These are phyloP conservation scores for Thera britannica DNA, from an alignment of 2,888 invertebrate genomes.

Conservation along the genomic window DNA sequence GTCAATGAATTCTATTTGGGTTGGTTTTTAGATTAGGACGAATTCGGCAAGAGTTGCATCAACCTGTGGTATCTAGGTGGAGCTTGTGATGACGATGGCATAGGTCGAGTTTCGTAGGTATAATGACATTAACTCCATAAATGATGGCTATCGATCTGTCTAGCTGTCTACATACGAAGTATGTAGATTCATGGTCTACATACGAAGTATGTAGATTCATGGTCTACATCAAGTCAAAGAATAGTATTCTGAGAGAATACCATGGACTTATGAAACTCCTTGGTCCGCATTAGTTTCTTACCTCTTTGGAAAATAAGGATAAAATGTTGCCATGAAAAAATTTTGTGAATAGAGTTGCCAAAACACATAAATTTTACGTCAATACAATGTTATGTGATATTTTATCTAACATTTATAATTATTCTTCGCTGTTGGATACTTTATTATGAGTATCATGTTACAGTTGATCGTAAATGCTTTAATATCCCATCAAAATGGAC, in stretches of 20 bases:
- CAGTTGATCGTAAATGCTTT: slow-evolving; percentile 17
- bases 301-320: too few species aligned
- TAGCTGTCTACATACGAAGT: too few species aligned
- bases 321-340: too few species aligned
- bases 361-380: not conserved
- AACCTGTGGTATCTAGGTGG: slow-evolving; percentile 6
- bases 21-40: slow-evolving; percentile 22
- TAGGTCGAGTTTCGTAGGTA: not conserved
- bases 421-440: not conserved
- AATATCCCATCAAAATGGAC: slow-evolving; percentile 20
- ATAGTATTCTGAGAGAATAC: too few species aligned
- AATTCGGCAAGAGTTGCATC: slow-evolving; percentile 21
- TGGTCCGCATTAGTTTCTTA: too few species aligned
- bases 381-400: slow-evolving; percentile 12
- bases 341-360: too few species aligned
- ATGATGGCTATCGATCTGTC: not conserved
- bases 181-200: too few species aligned
- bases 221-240: too few species aligned
- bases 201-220: too few species aligned
- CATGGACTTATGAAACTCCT: too few species aligned
- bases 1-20: slow-evolving; percentile 35
- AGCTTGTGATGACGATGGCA: slow-evolving; percentile 5
- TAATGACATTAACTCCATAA: not conserved
- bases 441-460: slow-evolving; percentile 23
- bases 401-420: not conserved